Percentiles rank a stretch among this genome's conserved stretches.
These are phyloP conservation scores for Phenganax marumi DNA, from an alignment of 92 coral and sea anemone genomes.

Conservation along the genomic window DNA sequence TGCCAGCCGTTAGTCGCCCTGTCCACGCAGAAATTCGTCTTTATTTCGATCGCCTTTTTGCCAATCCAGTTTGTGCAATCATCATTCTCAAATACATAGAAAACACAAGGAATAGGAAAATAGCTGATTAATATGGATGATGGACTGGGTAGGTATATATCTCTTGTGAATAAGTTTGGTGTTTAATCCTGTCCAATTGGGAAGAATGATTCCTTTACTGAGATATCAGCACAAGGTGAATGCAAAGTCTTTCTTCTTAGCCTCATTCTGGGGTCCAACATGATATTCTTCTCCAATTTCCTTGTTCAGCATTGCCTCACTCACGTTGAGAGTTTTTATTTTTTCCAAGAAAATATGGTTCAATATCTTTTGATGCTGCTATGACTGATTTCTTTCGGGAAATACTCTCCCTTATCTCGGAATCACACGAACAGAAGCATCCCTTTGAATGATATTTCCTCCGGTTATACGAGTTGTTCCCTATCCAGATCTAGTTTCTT, in stretches of 20 bases:
- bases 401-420: conserved; percentile 13
- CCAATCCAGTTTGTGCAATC: no score
- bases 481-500: conserved; percentile 23
- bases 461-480: conserved; percentile 30
- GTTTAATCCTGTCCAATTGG: no score
- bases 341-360: conserved; percentile 4
- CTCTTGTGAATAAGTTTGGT: no score
- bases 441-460: conserved; percentile 26
- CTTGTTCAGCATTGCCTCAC: not conserved
- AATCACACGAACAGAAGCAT: not conserved
- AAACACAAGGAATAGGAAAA: no score
- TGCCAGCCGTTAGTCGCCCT: no score
- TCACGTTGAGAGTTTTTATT: not conserved
- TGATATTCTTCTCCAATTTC: conserved; percentile 5
- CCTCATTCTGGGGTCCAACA: not conserved
- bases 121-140: no score
- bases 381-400: not conserved
- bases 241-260: conserved; percentile 9
- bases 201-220: no score
- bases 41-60: no score
- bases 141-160: no score
- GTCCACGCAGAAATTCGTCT: no score
- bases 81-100: no score
- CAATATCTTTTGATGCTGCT: not conserved
- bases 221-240: no score